Percentiles rank a stretch among this genome's conserved stretches.
Conservation (phyloP, 2,113 vertebrate species). For the Phycodurus eques region DNA sequence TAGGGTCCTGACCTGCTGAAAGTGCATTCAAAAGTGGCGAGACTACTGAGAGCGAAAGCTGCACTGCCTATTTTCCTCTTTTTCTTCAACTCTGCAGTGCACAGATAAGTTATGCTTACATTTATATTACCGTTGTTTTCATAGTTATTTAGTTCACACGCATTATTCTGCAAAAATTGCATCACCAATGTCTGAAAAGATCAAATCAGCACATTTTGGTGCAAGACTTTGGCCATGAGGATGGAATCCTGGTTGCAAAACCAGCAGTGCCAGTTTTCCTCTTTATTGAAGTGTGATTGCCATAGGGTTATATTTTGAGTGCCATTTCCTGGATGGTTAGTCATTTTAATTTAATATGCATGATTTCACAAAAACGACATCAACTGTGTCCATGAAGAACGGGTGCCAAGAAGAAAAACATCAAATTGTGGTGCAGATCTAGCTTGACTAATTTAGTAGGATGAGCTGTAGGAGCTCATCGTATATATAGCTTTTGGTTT, state of each 20-base stretch:
- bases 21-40: constrained; percentile 3
- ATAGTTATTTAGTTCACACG: neutral
- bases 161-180: no score
- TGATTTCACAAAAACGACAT: neutral
- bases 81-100: constrained; percentile 5
- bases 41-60: constrained; percentile 16
- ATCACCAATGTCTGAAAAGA: no score
- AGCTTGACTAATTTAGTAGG: no score
- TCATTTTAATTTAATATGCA: neutral
- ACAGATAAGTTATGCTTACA: neutral
- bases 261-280: neutral
- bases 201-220: no score
- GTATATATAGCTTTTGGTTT: no score
- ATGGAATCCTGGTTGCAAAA: no score
- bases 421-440: neutral
- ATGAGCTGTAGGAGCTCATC: no score
- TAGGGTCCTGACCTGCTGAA: constrained; percentile 10
- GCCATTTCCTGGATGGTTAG: neutral
- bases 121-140: neutral
- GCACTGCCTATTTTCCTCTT: constrained; percentile 2
- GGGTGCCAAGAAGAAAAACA: neutral
- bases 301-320: neutral
- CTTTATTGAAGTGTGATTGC: neutral
- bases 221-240: neutral
- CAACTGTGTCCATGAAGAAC: neutral